Base-by-base conservation (phyloP, 2,113 vertebrate genomes). In the Pangasianodon hypophthalmus region DNA sequence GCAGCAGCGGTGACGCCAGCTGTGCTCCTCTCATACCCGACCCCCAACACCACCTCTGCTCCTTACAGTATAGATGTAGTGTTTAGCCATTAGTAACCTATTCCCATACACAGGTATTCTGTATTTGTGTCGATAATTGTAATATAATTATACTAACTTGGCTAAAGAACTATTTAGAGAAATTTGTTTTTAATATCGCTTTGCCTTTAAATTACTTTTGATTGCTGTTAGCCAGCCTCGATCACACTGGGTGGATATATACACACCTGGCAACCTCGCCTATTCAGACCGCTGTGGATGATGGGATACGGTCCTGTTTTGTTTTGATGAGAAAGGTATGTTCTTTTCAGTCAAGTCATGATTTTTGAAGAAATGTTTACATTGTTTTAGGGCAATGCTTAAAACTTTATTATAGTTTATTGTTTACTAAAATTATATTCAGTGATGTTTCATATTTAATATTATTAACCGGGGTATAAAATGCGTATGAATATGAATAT, bases 271-370 rank as follows among this genome's bases (percentile, higher is more conserved):
- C 82, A 84, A 84, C 82, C 82, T 6, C 29, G 52, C 46, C 1
- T 60, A 81, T 77, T 69, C 41, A 52, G 0, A 1, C 50, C 26
- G 73, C 79, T 0, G 64, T 69, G 90, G 64, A 87, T 83, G 87
- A 89, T 44, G 87, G 80, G 80, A 89, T 87, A 81, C 16, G 7
- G 1, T 50, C 29, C 50, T 37, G 58, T 67, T 88, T 81, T 77
- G 83, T 87, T 89, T 60, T 67, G 0, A 32, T 85, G 79, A 46
- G 29, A 26, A 75, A 56, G 52, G 58, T 88, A 41, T 32, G 29
- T 69, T 82, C 8, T 26, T 60, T 56, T 21, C 41, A 52, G 2
- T 19, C 46, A 11, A 46, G 37, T 11, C 1, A 48, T 75, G 19
- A 73, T 24, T 24, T 24, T 44, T 9, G 7, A 50, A 50, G 9